Conservation (phyloP, 2,113 vertebrate genomes). For the Chaetorhynchus papuensis region DNA sequence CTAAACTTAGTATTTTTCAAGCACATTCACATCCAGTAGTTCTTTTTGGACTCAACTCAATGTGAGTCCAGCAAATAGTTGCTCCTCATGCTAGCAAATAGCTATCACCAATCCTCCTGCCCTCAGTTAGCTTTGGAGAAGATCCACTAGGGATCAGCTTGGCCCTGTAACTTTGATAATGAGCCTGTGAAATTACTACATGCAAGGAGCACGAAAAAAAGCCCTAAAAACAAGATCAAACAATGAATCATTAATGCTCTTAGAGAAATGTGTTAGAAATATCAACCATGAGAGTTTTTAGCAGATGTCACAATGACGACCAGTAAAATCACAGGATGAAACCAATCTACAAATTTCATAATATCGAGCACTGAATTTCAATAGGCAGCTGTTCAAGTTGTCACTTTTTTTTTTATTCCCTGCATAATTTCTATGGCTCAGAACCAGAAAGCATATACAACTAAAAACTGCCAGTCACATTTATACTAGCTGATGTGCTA, state of each 20-base stretch:
- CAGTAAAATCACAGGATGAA: constrained; percentile 24
- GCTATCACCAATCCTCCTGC: neutral
- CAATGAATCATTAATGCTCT: constrained; percentile 11
- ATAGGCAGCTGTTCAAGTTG: constrained; percentile 24
- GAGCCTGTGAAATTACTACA: neutral
- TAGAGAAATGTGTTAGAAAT: constrained; percentile 3
- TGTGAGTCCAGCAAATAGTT: neutral
- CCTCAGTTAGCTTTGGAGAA: neutral
- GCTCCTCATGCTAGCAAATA: neutral
- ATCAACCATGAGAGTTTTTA: constrained; percentile 1
- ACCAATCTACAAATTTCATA: constrained; percentile 6
- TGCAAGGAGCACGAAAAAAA: neutral
- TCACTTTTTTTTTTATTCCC: neutral
- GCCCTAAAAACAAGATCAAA: neutral
- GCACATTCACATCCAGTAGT: neutral
- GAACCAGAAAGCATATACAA: constrained; percentile 14
- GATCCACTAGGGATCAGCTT: neutral
- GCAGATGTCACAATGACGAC: neutral
- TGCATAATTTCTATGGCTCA: neutral
- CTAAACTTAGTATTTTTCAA: neutral
- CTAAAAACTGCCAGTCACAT: constrained; percentile 14
- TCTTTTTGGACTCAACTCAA: neutral
- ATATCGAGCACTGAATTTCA: constrained; percentile 3
- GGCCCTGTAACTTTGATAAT: neutral
- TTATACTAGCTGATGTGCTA: constrained; percentile 17